phyloP scores from a whole-genome alignment of 2,797 vertebrate genomes.

The Helostoma temminkii region DNA sequence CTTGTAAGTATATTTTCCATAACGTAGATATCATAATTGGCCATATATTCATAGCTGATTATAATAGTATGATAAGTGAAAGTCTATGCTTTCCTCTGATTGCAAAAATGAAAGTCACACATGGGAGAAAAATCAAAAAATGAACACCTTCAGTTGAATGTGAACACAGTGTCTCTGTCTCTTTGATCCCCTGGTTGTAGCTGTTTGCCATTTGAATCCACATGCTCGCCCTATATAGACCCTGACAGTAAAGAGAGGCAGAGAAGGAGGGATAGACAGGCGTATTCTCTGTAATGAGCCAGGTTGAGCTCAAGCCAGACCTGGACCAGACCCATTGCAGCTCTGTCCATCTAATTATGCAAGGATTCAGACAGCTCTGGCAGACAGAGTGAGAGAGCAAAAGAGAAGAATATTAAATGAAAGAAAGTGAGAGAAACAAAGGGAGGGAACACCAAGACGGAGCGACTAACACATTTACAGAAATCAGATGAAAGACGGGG shows the following conservation, averaged over 20 bases:
- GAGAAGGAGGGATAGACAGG: conserved; percentile 49
- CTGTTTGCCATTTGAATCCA: conserved; percentile 33
- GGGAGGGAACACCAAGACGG: conserved; percentile 28
- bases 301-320: conserved; percentile 65
- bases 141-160: not conserved
- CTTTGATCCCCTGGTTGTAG: conserved; percentile 35
- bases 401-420: conserved; percentile 31
- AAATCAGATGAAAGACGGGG: conserved; percentile 32
- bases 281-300: conserved; percentile 69
- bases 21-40: too few species aligned
- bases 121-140: not conserved
- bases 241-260: conserved; percentile 33
- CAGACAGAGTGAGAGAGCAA: conserved; percentile 13
- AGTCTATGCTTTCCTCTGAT: not conserved
- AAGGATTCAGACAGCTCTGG: conserved; percentile 56
- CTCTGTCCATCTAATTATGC: conserved; percentile 74
- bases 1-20: too few species aligned
- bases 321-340: conserved; percentile 53
- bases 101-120: not conserved
- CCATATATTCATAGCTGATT: too few species aligned
- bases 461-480: conserved; percentile 27
- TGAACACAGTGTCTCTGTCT: not conserved
- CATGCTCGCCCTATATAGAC: conserved; percentile 4
- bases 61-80: not conserved
- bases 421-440: conserved; percentile 26